phyloP scores from a whole-genome alignment of 2,113 vertebrate genomes.

The Nestor notabilis region DNA sequence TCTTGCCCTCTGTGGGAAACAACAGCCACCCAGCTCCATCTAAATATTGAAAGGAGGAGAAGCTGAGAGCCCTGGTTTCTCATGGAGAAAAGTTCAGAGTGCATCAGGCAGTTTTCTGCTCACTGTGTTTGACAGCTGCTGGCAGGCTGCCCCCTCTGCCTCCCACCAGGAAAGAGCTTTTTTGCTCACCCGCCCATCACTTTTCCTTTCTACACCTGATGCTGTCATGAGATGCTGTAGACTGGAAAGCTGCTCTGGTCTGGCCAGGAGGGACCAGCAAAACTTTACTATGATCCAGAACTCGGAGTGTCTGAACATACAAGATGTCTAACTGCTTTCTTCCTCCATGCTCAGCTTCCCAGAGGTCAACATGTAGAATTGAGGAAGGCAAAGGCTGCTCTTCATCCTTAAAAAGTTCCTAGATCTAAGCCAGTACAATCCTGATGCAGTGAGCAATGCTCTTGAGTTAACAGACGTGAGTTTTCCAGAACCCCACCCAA shows the following conservation, averaged over 20 bases:
- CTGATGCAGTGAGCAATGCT: not conserved
- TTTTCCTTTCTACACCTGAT: not conserved
- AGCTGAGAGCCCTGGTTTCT: not conserved
- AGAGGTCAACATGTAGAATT: not conserved
- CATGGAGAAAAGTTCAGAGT: not conserved
- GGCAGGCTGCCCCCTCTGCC: not conserved
- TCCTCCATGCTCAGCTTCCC: not conserved
- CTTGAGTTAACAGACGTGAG: not conserved
- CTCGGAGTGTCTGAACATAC: not conserved
- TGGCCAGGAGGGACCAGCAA: not conserved
- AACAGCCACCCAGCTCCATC: not conserved
- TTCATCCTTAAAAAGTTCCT: not conserved
- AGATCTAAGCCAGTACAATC: not conserved
- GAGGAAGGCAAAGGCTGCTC: not conserved
- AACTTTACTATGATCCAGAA: not conserved
- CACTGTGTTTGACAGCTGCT: not conserved
- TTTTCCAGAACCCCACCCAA: conserved; percentile 2
- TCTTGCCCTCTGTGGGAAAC: not conserved
- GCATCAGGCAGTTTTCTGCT: not conserved
- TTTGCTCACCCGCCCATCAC: not conserved
- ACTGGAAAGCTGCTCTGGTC: not conserved
- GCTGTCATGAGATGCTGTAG: not conserved
- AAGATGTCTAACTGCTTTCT: not conserved
- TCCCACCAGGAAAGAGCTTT: not conserved
- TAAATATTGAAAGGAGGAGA: not conserved